Evolutionary conservation across 2,888 invertebrate species (phyloP).

Genomic region (Gastrophysa polygoni): DNA sequence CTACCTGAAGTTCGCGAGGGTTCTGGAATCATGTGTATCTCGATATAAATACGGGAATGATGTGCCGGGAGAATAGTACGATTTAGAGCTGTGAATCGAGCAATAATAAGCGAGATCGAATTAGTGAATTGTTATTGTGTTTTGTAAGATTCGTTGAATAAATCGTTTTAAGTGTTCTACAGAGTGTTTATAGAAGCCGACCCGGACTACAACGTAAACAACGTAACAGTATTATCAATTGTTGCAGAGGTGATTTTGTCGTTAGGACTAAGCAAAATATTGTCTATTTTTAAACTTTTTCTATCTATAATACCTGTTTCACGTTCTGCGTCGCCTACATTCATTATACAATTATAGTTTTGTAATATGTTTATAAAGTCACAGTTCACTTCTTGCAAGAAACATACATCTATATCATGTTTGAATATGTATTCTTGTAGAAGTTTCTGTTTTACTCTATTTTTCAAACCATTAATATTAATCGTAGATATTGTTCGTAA

Average conservation of each 20-base stretch:
- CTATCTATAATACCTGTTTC: background rate
- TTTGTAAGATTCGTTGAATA: too few species aligned
- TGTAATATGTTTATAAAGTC: background rate
- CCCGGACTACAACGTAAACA: constrained; percentile 8
- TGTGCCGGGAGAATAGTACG: too few species aligned
- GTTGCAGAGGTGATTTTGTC: constrained; percentile 14
- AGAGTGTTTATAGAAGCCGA: too few species aligned
- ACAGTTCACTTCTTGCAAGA: background rate
- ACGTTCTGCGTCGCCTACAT: background rate
- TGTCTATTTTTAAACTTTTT: background rate
- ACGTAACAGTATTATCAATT: constrained; percentile 7
- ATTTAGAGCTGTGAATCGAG: too few species aligned
- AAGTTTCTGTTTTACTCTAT: background rate
- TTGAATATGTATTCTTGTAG: background rate
- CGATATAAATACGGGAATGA: too few species aligned
- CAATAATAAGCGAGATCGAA: too few species aligned
- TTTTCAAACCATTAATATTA: background rate
- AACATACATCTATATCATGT: background rate
- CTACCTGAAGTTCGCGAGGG: too few species aligned
- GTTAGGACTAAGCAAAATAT: background rate
- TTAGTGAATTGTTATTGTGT: too few species aligned
- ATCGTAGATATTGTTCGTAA: background rate
- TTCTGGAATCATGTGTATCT: too few species aligned
- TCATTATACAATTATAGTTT: background rate
- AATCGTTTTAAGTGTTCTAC: too few species aligned